Base-by-base conservation (phyloP, 2,113 vertebrate species). In the Holacanthus passer region DNA sequence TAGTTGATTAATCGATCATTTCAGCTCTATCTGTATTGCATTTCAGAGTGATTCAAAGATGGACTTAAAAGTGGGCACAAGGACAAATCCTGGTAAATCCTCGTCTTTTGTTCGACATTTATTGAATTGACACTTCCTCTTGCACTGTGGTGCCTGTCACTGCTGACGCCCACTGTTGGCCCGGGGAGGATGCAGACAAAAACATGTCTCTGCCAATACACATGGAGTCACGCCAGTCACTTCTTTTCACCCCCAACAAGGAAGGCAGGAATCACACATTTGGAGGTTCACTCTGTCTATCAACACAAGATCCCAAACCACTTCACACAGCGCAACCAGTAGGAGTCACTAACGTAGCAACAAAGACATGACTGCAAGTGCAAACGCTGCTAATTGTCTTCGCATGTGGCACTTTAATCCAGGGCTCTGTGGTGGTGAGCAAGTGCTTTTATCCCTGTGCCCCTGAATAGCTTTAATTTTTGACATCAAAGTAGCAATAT, bases 271-370 rank as follows among this genome's bases (percentile, higher is more conserved):
- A 45, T 55, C 22, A 45, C 45, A 78, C 48, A 55, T 58, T 3
- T 64, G 6, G 50, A 47, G 22, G 39, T 53, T 50, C 10, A 59
- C 16, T 27, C 32, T 19, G 14, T 73, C 24, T 12, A 37, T 39
- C n/a, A 12, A 10, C 59, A 29, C 7, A 55, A 58, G 14, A 82
- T 72, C 71, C 72, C 35, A 55, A 56, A 22, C 32, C 9, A 22
- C 16, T 27, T 73, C 37, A 39, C 60, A 59, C 24, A 65, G 52
- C 2, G 9, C 58, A 59, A 62, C 37, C 43, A 64, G 32, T 14
- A 79, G 64, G 64, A 83, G 71, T 73, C 58, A 79, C 68, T 68
- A 64, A 64, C 63, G 47, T n/a, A 32, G 63, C 84, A 68, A 77
- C 73, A 72, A 69, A 70, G 37, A 41, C 53, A 39, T 4, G 19